Evolutionary conservation across 2,797 vertebrate genomes (phyloP), one percentile per base, ranked within the genome.

Genomic region (Enteromius paludinosus): DNA sequence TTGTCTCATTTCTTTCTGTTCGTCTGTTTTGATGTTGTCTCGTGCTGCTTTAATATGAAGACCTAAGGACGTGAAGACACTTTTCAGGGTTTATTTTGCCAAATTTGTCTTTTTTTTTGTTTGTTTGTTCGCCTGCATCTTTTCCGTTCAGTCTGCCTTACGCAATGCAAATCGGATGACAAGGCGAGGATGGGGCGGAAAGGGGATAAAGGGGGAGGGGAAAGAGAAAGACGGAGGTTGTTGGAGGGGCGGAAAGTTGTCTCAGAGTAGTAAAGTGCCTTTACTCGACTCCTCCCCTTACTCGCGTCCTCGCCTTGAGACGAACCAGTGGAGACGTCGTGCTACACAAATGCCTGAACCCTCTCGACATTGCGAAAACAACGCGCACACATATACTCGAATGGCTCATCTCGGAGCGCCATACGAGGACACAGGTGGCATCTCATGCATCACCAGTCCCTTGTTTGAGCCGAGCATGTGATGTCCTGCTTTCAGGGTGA

Each of bases 101-200:
- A 87, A 68, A 88, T 64, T 64, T 86, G 84, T 78, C 35, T 86
- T 74, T 86, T 87, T 82, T 83, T 62, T 35, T 35, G 2, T 35
- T 43, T 20, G 14, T 75, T 75, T 2, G 65, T 85, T 92, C 86
- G 87, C 90, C 83, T 85, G 89, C 84, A 84, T 89, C 92, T 89
- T 89, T 88, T 91, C 91, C 87, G 87, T 90, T 88, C 74, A 88
- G 91, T 94, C 91, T 94, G 92, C 95, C 92, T 95, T 95, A 94
- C 30, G 43, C 52, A 49, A 74, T 54, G 59, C 25, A 62, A 17
- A 30, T 30, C 23, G 47, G 61, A 65, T 11, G 70, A 61, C 41
- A 35, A 12, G 61, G 23, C 33, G 77, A 75, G 77, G 81, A 79
- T 61, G 33, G 45, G 81, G 74, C 11, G 54, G 70, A 28, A 54